A percentile compares a stretch with the other conserved stretches of the same genome.
These are phyloP conservation scores for Dipodomys ordii DNA, from an alignment of 2,113 vertebrate genomes.

Conservation along the genomic window DNA sequence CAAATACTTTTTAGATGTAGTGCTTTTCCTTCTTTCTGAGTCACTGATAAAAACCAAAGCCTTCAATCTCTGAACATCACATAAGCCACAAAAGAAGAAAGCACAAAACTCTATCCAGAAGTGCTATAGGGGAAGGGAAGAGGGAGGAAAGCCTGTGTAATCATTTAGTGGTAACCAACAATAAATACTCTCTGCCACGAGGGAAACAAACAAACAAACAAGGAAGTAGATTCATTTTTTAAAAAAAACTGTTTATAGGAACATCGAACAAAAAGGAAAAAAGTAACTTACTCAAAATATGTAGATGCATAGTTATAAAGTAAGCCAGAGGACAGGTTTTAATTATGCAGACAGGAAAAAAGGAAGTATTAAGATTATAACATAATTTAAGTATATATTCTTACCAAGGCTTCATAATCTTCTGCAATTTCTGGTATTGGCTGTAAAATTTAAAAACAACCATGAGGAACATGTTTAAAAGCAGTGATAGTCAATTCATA, in stretches of 20 bases:
- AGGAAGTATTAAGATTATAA: slow-evolving; percentile 78
- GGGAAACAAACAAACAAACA: background rate
- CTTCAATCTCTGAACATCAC: slow-evolving; percentile 58
- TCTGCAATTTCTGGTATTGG: slow-evolving; percentile 99
- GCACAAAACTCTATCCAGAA: slow-evolving; percentile 43
- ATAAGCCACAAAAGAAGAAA: slow-evolving; percentile 50
- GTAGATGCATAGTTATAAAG: slow-evolving; percentile 5
- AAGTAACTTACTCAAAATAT: slow-evolving; percentile 26
- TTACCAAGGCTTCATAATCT: slow-evolving; percentile 99
- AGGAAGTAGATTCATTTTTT: background rate
- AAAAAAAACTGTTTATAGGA: slow-evolving; percentile 56
- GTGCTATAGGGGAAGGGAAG: background rate
- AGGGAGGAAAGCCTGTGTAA: background rate
- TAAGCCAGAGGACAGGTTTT: background rate
- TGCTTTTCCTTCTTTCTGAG: slow-evolving; percentile 10
- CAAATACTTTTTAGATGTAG: background rate
- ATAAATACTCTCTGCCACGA: background rate
- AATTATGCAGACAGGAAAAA: slow-evolving; percentile 77
- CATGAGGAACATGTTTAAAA: slow-evolving; percentile 80
- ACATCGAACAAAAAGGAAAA: slow-evolving; percentile 16
- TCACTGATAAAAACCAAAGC: slow-evolving; percentile 57
- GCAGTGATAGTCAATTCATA: background rate
- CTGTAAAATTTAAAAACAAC: slow-evolving; percentile 97
- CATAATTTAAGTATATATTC: slow-evolving; percentile 85
- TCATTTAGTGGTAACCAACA: slow-evolving; percentile 31